A percentile compares a stretch with the other conserved stretches of the same genome.
Conservation (phyloP, 2,797 vertebrate genomes). For the Euphonia xanthogaster region DNA sequence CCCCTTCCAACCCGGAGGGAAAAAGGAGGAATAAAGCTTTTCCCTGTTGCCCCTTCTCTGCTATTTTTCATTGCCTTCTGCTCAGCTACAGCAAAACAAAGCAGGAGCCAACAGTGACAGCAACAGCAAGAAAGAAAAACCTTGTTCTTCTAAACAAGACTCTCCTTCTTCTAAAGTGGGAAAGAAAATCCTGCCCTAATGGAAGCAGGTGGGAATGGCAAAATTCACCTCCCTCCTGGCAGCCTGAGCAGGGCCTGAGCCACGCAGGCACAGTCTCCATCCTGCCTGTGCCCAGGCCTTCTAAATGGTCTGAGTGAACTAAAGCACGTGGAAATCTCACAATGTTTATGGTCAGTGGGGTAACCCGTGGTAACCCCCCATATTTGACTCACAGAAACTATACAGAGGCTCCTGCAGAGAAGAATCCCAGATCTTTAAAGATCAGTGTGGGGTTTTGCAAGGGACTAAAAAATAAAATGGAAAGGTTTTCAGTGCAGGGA, state of each 20-base stretch:
- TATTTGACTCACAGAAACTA: not conserved
- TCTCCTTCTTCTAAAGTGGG: not conserved
- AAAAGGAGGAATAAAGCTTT: not conserved
- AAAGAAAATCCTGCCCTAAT: not conserved
- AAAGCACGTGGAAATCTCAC: not conserved
- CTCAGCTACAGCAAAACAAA: not conserved
- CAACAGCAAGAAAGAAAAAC: not conserved
- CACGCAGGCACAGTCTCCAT: not conserved
- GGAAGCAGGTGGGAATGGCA: not conserved
- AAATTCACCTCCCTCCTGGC: not conserved
- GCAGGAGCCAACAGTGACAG: constrained; percentile 1
- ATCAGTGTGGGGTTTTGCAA: not conserved
- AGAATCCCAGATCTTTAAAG: not conserved
- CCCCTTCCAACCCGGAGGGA: not conserved
- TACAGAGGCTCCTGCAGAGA: not conserved
- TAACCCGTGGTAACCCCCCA: not conserved
- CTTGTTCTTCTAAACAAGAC: not conserved
- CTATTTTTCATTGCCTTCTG: not conserved
- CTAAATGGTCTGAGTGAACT: not conserved
- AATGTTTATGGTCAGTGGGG: not conserved
- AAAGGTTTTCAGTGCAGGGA: not conserved
- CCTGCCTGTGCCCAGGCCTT: not conserved
- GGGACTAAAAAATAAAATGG: not conserved
- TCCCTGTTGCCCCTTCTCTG: not conserved
- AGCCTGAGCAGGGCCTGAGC: not conserved